Conservation (phyloP, 2,113 vertebrate species). For the Myotis brandtii region DNA sequence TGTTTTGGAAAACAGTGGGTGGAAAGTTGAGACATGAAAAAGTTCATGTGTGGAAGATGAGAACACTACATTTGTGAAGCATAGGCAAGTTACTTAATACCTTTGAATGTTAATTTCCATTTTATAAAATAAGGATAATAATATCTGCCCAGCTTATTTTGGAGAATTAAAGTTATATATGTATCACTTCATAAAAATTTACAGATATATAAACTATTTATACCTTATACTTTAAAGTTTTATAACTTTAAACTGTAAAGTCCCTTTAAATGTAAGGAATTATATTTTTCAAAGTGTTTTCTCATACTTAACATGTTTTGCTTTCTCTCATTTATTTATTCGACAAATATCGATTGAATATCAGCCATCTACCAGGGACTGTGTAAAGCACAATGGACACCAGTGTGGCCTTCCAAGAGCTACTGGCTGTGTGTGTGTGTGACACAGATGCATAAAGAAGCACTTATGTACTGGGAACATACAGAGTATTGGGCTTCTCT, state of each 20-base stretch:
- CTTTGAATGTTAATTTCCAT: slow-evolving; percentile 20
- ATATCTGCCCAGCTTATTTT: background rate
- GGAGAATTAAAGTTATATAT: slow-evolving; percentile 21
- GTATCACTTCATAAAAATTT: background rate
- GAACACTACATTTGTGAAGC: background rate
- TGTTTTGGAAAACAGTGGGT: background rate
- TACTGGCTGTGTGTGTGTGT: background rate
- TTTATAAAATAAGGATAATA: slow-evolving; percentile 4
- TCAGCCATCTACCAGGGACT: background rate
- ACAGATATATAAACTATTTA: background rate
- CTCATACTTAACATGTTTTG: background rate
- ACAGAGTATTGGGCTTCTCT: background rate
- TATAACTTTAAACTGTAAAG: background rate
- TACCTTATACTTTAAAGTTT: background rate
- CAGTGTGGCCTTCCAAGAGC: background rate
- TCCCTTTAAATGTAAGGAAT: background rate
- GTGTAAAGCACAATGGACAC: background rate
- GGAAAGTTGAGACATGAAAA: background rate
- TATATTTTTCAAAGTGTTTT: background rate
- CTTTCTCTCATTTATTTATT: slow-evolving; percentile 15
- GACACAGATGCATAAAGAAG: background rate
- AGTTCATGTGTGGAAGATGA: background rate
- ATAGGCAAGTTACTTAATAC: background rate
- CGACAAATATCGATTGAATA: background rate
- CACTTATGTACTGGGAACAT: background rate